Conservation (phyloP, 2,888 invertebrate genomes). For the Automeris io region DNA sequence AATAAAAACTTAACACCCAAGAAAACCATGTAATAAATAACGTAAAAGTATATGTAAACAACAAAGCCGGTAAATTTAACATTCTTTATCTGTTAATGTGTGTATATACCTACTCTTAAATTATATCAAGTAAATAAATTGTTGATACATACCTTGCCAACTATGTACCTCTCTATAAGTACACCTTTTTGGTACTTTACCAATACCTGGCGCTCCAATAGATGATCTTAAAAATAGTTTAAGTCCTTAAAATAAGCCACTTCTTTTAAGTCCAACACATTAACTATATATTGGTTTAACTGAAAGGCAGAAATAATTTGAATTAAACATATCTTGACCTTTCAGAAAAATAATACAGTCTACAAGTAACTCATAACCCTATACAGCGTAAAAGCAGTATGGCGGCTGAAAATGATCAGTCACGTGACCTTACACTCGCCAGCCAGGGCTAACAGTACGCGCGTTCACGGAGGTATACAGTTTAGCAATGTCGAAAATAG, state of each 20-base stretch:
- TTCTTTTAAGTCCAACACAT: no score
- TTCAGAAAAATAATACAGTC: conserved; percentile 31
- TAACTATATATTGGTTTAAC: no score
- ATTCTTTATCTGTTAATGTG: background rate
- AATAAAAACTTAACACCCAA: background rate
- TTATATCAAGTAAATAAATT: background rate
- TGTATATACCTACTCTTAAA: background rate
- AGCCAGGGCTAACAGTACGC: background rate
- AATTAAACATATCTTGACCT: conserved; percentile 9
- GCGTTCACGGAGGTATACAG: no score
- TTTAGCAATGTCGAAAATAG: no score
- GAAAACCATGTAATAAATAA: background rate
- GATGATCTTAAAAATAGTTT: no score
- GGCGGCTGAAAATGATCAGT: conserved; percentile 45
- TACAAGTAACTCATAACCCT: conserved; percentile 40
- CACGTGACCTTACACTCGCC: conserved; percentile 47
- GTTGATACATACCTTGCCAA: background rate
- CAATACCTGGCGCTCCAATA: no score
- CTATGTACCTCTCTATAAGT: background rate
- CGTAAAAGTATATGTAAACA: conserved; percentile 5
- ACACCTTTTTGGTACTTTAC: background rate
- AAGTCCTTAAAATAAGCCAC: no score
- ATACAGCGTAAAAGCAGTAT: conserved; percentile 54
- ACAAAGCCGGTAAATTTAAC: background rate
- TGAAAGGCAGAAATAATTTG: background rate